Conservation (phyloP, 2,113 vertebrate species). For the Siniperca chuatsi region DNA sequence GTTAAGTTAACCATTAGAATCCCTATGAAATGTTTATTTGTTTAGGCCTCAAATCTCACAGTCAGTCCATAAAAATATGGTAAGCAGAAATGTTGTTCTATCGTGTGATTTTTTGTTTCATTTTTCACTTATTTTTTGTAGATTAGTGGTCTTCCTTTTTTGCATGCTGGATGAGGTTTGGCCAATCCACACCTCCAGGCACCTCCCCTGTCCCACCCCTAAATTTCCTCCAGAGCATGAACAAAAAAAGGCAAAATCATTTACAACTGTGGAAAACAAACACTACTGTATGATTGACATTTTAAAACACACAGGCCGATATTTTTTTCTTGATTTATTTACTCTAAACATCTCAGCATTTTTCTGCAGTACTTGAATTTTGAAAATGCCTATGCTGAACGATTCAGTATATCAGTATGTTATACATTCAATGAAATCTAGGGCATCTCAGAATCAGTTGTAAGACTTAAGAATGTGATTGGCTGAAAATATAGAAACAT, state of each 20-base stretch:
- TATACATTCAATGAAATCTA: neutral
- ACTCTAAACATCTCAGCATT: neutral
- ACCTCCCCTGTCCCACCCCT: neutral
- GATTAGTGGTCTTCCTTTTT: neutral
- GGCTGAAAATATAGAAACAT: constrained; percentile 30
- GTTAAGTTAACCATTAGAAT: neutral
- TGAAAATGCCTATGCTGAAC: neutral
- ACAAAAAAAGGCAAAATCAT: neutral
- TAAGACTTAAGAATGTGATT: constrained; percentile 12
- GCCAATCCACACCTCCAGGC: neutral
- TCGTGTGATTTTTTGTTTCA: neutral
- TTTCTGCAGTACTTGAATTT: neutral
- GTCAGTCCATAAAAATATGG: neutral
- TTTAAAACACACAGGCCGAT: neutral
- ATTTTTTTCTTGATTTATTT: neutral
- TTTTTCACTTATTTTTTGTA: neutral
- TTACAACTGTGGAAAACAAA: neutral
- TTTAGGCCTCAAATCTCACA: neutral
- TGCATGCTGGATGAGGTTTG: neutral
- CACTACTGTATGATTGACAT: neutral
- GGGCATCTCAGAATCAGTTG: neutral
- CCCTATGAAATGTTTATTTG: neutral
- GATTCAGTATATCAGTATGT: neutral
- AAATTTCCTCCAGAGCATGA: neutral
- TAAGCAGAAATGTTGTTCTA: neutral